Evolutionary conservation across 2,113 vertebrate species (phyloP).

Genomic region (Ptyas mucosa): DNA sequence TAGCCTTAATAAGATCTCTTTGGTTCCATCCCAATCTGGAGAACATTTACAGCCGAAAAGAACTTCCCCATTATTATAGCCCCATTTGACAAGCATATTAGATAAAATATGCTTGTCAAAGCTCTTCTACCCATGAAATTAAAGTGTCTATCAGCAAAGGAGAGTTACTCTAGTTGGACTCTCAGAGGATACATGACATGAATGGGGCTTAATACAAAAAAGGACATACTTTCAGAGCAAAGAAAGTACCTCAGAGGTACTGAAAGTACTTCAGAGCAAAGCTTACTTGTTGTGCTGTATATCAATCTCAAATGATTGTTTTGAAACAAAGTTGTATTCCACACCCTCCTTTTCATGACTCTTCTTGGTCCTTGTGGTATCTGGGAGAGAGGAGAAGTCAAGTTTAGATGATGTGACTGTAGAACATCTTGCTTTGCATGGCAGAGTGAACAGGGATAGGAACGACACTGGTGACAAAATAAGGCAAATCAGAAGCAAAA

Average conservation of each 20-base stretch:
- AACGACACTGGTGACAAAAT: not conserved
- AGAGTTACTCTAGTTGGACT: not conserved
- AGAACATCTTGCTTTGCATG: not conserved
- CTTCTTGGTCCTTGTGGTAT: slow-evolving; percentile 88
- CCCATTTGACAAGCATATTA: not conserved
- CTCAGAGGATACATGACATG: not conserved
- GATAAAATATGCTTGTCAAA: not conserved
- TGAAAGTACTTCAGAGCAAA: not conserved
- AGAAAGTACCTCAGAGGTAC: too few species aligned
- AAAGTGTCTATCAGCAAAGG: not conserved
- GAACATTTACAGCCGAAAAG: not conserved
- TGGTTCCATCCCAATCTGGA: not conserved
- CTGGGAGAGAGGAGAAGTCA: slow-evolving; percentile 57
- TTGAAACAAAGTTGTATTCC: slow-evolving; percentile 92
- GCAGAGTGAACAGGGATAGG: not conserved
- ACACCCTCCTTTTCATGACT: slow-evolving; percentile 88
- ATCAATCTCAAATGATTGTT: slow-evolving; percentile 84
- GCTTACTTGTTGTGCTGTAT: slow-evolving; percentile 85
- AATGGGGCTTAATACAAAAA: not conserved
- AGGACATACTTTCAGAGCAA: not conserved
- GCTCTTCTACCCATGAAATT: not conserved
- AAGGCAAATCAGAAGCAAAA: not conserved
- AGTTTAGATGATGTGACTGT: not conserved
- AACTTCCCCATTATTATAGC: not conserved
- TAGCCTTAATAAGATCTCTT: not conserved